Percentiles rank a stretch among this genome's conserved stretches.
Conservation (phyloP, 2,888 invertebrate genomes). For the Drosophila koepferae region DNA sequence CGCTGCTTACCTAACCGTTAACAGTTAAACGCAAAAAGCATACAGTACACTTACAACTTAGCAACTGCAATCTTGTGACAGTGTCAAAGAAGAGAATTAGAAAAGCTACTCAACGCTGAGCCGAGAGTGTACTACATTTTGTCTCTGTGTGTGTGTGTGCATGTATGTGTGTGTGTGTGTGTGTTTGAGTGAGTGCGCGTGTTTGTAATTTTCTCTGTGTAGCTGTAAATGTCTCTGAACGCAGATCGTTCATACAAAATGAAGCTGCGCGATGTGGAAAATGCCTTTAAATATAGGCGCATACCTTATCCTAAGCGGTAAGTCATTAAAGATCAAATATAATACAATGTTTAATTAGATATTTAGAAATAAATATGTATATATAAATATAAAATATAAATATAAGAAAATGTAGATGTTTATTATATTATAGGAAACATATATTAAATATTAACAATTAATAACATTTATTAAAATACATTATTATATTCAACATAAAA, state of each 20-base stretch:
- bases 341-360: no score
- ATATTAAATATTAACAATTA: no score
- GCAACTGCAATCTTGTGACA: constrained; percentile 36
- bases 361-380: neutral
- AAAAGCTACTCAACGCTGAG: constrained; percentile 26
- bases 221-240: constrained; percentile 60
- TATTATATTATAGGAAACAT: no score
- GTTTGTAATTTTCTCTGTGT: constrained; percentile 13
- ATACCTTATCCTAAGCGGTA: constrained; percentile 85
- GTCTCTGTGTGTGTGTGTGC: constrained; percentile 19
- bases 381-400: neutral
- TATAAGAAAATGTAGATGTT: neutral
- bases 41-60: constrained; percentile 22
- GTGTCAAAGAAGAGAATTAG: constrained; percentile 41
- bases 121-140: constrained; percentile 9
- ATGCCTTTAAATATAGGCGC: constrained; percentile 84
- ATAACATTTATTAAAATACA: neutral
- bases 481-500: neutral
- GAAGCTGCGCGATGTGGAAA: constrained; percentile 84
- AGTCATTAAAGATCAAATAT: constrained; percentile 51
- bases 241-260: constrained; percentile 80
- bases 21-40: constrained; percentile 25
- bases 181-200: constrained; percentile 5
- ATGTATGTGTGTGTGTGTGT: constrained; percentile 4
- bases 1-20: constrained; percentile 14